A percentile compares a stretch with the other conserved stretches of the same genome.
These are phyloP conservation scores for Mormoops blainvillei DNA, from an alignment of 2,113 vertebrate genomes.

Conservation along the genomic window DNA sequence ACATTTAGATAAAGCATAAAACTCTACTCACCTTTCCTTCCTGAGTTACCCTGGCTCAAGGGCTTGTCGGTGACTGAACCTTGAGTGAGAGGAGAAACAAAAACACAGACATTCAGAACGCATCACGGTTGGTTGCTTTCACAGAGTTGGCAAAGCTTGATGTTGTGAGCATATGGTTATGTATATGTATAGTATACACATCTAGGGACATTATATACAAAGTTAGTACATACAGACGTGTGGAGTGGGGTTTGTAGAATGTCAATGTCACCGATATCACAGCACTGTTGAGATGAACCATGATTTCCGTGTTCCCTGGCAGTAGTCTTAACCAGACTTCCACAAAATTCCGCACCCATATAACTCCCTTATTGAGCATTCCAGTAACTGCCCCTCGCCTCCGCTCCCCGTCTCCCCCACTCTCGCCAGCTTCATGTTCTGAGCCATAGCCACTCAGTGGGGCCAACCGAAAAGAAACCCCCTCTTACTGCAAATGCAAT, in stretches of 20 bases:
- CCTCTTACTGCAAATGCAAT: slow-evolving; percentile 29
- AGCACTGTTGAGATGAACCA: slow-evolving; percentile 25
- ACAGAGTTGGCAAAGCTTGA: slow-evolving; percentile 35
- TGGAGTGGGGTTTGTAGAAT: slow-evolving; percentile 40
- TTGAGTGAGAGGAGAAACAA: slow-evolving; percentile 73
- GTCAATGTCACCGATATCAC: slow-evolving; percentile 54
- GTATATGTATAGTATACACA: slow-evolving; percentile 37
- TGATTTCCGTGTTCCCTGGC: slow-evolving; percentile 36
- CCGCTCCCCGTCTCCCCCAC: background rate
- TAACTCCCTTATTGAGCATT: background rate
- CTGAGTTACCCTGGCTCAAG: slow-evolving; percentile 90
- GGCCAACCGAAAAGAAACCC: slow-evolving; percentile 45
- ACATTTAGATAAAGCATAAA: slow-evolving; percentile 75
- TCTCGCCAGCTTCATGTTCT: background rate
- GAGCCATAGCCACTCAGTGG: background rate
- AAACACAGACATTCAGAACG: slow-evolving; percentile 31
- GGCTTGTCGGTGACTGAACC: slow-evolving; percentile 98
- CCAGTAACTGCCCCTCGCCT: background rate
- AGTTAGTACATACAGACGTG: background rate
- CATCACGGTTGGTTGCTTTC: background rate
- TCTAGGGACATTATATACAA: slow-evolving; percentile 49
- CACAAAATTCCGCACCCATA: background rate
- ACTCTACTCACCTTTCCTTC: slow-evolving; percentile 97
- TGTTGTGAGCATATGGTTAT: background rate
- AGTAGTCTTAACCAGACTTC: slow-evolving; percentile 9